Evolutionary conservation across 2,113 vertebrate species (phyloP), one percentile per base, ranked within the genome.

Genomic region (Myxocyprinus asiaticus): DNA sequence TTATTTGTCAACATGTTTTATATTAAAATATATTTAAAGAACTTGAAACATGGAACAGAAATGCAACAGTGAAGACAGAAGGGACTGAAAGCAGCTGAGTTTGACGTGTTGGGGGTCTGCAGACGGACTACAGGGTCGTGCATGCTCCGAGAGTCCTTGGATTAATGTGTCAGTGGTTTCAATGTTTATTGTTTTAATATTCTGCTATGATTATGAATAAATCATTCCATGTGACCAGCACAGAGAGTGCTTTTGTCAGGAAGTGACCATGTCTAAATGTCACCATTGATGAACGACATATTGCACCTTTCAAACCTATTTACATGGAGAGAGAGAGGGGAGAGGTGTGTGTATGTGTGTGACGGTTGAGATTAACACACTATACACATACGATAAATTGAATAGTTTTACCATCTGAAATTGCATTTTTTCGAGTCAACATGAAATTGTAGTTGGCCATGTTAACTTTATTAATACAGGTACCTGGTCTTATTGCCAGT

Each of bases 151-250:
- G 93, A 94, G 94, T 91, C 94, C 93, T 93, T 93, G 91, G 84
- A 79, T 88, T 90, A 86, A 90, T 89, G 22, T 33, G 90, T 92
- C 91, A 89, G 88, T 91, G 92, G 92, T 94, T 92, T 95, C 93
- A 92, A 91, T 96, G 95, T 97, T 95, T 89, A 94, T 94, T 94
- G 94, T 96, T 96, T 96, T 95, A 95, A 89, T 91, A 92, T 94
- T 93, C 95, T 94, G 92, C 94, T 93, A 80, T 94, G 93, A 95
- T 93, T 93, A 94, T 93, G 92, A 97, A 98, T 98, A 96, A 95
- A 95, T 92, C 94, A 93, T 95, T 95, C 95, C 94, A 87, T 94
- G 92, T 81, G 90, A 95, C 90, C 77, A 76, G 76, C 12, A 84
- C 84, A 63, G 44, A 62, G 45, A 81, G 47, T 65, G 61, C 33